phyloP scores from a whole-genome alignment of 2,797 vertebrate genomes.

The Takifugu ocellatus region DNA sequence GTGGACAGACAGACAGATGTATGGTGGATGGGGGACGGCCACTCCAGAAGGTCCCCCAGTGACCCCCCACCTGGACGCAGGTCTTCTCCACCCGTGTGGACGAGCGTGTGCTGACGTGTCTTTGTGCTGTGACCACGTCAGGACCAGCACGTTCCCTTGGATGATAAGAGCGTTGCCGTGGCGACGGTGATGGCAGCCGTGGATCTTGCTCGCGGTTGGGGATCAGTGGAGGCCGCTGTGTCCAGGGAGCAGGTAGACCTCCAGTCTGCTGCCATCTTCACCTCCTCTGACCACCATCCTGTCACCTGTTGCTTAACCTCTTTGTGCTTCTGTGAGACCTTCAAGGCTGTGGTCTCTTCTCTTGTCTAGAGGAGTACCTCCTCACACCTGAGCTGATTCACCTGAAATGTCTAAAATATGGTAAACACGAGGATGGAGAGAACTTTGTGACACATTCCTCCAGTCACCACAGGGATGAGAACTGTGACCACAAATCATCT shows the following conservation, averaged over 20 bases:
- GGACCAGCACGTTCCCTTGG: slow-evolving; percentile 41
- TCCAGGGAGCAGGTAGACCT: slow-evolving; percentile 27
- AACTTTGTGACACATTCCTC: no score
- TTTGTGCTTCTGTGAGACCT: no score
- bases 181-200: slow-evolving; percentile 66
- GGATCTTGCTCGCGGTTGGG: slow-evolving; percentile 57
- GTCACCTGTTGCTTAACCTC: not conserved
- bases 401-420: no score
- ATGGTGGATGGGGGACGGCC: no score
- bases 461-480: no score
- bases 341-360: no score
- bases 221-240: not conserved
- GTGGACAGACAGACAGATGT: no score
- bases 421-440: no score
- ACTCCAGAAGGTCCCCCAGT: no score
- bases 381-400: no score
- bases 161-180: slow-evolving; percentile 51
- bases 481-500: no score
- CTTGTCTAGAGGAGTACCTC: no score
- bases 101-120: slow-evolving; percentile 17
- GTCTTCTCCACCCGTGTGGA: slow-evolving; percentile 4
- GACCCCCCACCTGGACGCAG: not conserved
- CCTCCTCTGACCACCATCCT: not conserved
- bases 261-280: not conserved
- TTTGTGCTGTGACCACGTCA: slow-evolving; percentile 33